phyloP scores from a whole-genome alignment of 2,888 invertebrate species.

The Troglohyphantes excavatus region DNA sequence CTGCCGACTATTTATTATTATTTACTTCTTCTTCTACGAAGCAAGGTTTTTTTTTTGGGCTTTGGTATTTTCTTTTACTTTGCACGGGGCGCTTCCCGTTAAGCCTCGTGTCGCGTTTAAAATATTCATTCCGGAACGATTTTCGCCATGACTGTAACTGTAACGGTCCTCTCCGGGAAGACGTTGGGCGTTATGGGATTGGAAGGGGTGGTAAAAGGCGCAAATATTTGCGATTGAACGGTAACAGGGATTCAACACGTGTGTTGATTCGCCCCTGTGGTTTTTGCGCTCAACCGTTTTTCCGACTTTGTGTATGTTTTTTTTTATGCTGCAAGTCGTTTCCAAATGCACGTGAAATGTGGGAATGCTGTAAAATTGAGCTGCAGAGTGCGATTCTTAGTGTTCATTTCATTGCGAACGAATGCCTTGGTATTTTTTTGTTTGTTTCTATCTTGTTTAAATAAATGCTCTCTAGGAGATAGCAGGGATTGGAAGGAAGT shows the following conservation, averaged over 20 bases:
- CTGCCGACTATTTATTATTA: slow-evolving; percentile 57
- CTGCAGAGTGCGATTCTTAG: background rate
- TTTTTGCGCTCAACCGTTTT: slow-evolving; percentile 37
- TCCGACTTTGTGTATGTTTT: slow-evolving; percentile 31
- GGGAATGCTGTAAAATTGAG: background rate
- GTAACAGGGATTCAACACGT: slow-evolving; percentile 58
- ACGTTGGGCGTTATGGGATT: slow-evolving; percentile 64
- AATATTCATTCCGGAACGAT: slow-evolving; percentile 73
- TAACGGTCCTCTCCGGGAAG: slow-evolving; percentile 43
- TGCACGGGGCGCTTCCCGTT: slow-evolving; percentile 32
- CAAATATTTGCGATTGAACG: slow-evolving; percentile 60
- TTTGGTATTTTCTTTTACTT: slow-evolving; percentile 9
- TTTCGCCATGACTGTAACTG: slow-evolving; percentile 69
- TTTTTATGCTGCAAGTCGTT: background rate
- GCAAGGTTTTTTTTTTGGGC: no score
- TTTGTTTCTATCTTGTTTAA: background rate
- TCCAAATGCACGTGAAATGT: slow-evolving; percentile 4
- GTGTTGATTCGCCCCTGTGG: slow-evolving; percentile 55
- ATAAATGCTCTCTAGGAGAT: background rate
- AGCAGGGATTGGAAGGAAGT: background rate
- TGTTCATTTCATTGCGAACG: background rate
- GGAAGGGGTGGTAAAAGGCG: slow-evolving; percentile 58
- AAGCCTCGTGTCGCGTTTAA: slow-evolving; percentile 71
- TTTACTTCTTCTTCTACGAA: background rate
- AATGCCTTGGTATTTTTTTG: slow-evolving; percentile 11